A percentile compares a stretch with the other conserved stretches of the same genome.
These are phyloP conservation scores for Adelges cooleyi DNA, from an alignment of 1,140 invertebrate genomes.

Conservation along the genomic window DNA sequence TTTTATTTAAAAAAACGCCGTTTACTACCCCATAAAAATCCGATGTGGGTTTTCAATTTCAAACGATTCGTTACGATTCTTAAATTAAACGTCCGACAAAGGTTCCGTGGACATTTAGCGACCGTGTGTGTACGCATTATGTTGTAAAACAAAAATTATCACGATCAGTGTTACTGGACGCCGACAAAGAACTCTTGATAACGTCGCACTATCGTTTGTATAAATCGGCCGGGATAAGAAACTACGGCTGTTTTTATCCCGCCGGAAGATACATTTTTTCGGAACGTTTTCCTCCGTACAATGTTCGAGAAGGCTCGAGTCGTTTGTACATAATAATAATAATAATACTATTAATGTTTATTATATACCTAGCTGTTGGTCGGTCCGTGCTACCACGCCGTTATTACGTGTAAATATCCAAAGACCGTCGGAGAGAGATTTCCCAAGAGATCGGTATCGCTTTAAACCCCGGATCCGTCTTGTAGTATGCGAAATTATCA, in stretches of 20 bases:
- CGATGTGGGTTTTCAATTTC: too few species aligned
- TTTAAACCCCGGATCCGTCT: neutral
- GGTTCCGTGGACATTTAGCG: neutral
- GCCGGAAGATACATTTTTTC: neutral
- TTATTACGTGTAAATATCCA: neutral
- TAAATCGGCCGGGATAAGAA: neutral
- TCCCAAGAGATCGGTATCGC: slow-evolving; percentile 21
- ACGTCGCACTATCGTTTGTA: neutral
- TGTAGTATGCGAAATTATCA: neutral
- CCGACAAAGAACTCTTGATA: slow-evolving; percentile 13
- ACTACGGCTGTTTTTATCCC: too few species aligned
- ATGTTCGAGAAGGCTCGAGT: too few species aligned
- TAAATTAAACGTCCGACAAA: too few species aligned
- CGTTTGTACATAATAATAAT: too few species aligned
- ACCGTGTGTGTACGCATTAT: neutral
- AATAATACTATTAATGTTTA: too few species aligned
- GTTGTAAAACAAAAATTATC: neutral
- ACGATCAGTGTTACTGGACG: neutral
- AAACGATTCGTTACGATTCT: too few species aligned
- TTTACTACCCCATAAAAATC: too few species aligned
- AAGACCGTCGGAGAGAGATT: neutral
- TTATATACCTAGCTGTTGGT: too few species aligned
- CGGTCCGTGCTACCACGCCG: neutral
- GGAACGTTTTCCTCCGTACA: neutral
- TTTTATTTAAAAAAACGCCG: too few species aligned